Conservation (phyloP, 2,113 vertebrate genomes). For the Corythornis cristatus region DNA sequence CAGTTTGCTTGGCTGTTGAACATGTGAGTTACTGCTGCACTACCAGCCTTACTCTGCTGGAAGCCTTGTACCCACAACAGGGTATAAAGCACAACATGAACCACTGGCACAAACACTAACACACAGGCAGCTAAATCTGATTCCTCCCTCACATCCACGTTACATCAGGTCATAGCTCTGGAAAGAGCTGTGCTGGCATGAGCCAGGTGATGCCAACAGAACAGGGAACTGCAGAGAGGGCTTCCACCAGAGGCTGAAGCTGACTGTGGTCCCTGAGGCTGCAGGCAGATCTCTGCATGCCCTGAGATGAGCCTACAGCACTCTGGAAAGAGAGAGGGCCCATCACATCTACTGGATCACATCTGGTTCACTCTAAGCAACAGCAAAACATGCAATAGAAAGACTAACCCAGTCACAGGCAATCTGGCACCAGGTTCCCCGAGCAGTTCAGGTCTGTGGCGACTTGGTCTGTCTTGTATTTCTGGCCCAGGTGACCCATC, state of each 20-base stretch:
- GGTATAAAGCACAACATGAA: not conserved
- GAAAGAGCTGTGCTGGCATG: not conserved
- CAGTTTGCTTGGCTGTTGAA: not conserved
- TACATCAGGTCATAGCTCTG: fast-evolving
- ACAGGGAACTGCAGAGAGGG: not conserved
- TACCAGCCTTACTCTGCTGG: not conserved
- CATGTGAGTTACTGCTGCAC: not conserved
- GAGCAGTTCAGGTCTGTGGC: not conserved
- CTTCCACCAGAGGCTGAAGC: not conserved
- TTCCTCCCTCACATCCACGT: not conserved
- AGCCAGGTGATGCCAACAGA: not conserved
- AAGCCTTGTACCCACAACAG: not conserved
- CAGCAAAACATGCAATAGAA: not conserved
- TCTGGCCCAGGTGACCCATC: too few relatives aligned
- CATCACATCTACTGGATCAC: not conserved
- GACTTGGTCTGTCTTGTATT: too few relatives aligned
- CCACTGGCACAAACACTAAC: not conserved
- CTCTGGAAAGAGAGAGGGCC: not conserved
- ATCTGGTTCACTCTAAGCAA: not conserved
- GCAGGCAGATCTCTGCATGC: not conserved
- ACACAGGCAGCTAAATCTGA: not conserved
- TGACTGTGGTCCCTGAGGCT: not conserved
- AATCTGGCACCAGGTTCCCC: not conserved
- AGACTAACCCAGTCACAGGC: not conserved
- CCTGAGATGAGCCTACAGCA: not conserved